phyloP scores from a whole-genome alignment of 2,888 invertebrate genomes.

The Drosophila nr. medialis region DNA sequence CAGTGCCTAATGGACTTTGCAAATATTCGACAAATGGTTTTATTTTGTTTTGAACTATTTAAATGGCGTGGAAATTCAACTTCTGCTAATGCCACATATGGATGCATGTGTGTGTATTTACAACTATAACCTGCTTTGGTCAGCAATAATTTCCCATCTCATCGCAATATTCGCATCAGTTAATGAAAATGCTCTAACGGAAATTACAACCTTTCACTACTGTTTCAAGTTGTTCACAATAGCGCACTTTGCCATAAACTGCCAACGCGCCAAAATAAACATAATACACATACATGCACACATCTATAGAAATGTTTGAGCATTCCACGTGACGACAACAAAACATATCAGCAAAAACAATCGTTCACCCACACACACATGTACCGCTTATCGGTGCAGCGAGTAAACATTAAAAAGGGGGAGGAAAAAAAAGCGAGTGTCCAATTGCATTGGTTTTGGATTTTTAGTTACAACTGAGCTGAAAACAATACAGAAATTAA shows the following conservation, averaged over 20 bases:
- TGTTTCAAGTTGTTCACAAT: slow-evolving; percentile 13
- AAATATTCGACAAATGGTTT: not conserved
- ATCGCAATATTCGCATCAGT: not conserved
- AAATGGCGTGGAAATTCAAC: not conserved
- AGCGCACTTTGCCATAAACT: slow-evolving; percentile 16
- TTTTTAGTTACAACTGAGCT: slow-evolving; percentile 28
- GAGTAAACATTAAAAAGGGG: slow-evolving; percentile 59
- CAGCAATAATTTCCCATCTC: not conserved
- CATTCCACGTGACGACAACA: slow-evolving; percentile 57
- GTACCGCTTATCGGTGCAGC: slow-evolving; percentile 50
- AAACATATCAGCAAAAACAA: slow-evolving; percentile 53
- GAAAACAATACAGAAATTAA: slow-evolving; percentile 54
- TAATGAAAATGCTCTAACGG: slow-evolving; percentile 17
- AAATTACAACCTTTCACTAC: slow-evolving; percentile 4
- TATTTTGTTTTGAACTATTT: not conserved
- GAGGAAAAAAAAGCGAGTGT: slow-evolving; percentile 28
- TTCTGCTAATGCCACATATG: not conserved
- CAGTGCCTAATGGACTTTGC: not conserved
- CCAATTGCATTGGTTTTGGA: slow-evolving; percentile 28
- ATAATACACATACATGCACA: slow-evolving; percentile 6
- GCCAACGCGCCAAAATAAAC: slow-evolving; percentile 51
- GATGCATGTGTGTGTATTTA: not conserved
- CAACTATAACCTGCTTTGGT: slow-evolving; percentile 5
- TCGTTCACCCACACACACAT: slow-evolving; percentile 19
- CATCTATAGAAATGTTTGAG: slow-evolving; percentile 11